phyloP scores from a whole-genome alignment of 2,113 vertebrate species.

The Eonycteris spelaea region DNA sequence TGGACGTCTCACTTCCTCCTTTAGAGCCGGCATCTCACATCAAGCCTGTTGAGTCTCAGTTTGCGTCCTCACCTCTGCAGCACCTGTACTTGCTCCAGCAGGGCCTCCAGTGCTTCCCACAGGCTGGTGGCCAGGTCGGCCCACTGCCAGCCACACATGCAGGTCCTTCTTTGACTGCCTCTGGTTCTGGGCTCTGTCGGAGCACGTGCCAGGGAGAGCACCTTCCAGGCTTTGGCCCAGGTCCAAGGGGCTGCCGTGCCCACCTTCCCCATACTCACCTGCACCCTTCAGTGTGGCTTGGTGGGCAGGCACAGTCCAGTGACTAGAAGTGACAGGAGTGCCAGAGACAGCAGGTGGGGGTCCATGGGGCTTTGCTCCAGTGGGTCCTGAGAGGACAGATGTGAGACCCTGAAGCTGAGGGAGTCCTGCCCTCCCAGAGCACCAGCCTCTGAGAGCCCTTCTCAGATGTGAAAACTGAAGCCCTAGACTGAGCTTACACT shows the following conservation, averaged over 20 bases:
- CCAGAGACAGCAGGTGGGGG: neutral
- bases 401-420: neutral
- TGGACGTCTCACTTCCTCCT: slow-evolving; percentile 76
- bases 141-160: slow-evolving; percentile 43
- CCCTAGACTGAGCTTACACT: neutral
- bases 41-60: neutral
- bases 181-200: neutral
- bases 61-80: neutral
- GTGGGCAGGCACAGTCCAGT: neutral
- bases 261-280: neutral
- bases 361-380: neutral
- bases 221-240: neutral
- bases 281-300: neutral
- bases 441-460: neutral
- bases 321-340: neutral
- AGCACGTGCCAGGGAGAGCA: neutral
- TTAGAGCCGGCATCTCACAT: slow-evolving; percentile 75
- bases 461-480: neutral
- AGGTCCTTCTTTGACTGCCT: slow-evolving; percentile 53
- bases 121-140: slow-evolving; percentile 59
- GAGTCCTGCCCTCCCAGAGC: neutral
- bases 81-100: slow-evolving; percentile 67
- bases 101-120: slow-evolving; percentile 46
- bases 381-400: neutral
- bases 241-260: slow-evolving; percentile 18